Base-by-base conservation (phyloP, 2,888 invertebrate genomes). In the Drosophila sordidula region DNA sequence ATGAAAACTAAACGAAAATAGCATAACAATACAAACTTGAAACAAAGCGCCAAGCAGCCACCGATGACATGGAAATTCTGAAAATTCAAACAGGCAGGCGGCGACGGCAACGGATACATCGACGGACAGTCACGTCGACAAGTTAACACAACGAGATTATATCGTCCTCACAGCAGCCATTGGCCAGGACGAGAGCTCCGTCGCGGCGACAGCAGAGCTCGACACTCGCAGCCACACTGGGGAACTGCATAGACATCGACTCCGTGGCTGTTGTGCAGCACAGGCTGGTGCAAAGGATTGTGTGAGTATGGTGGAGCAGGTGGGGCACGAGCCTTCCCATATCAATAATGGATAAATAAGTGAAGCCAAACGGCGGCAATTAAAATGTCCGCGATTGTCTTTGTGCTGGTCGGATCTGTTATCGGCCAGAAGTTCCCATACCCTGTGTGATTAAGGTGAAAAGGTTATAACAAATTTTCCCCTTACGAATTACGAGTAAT, bases 171-270 rank as follows among this genome's bases (percentile, higher is more conserved):
- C 16, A 26, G 42, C 26, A 46, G 41, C 61, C 42, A 46, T 44
- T 42, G 45, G 46, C 9, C 38, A 68, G 58, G 16, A 49, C 12
- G 18, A 42, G 18, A 51, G 78, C 73, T 62, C 58, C 62, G 62
- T 14, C 46, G 57, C 50, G 67, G 50, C 77, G 50, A 67, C 84
- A 76, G 65, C 47, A 41, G 56, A 51, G 65, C 72, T 71, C 72
- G 67, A 85, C 85, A 77, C 59, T 78, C 69, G 70, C 58, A 38
- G 62, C 50, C 89, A 89, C 93, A 91, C 94, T 94, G 94, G 94
- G 94, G 91, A 94, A 94, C 93, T 94, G 94, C 91, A 93, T 94
- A 92, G 94, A 94, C 92, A 93, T 94, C 92, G 94, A 94, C 92
- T 93, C 94, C 91, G 91, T 93, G 74, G 92, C 93, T 85, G 92